phyloP scores from a whole-genome alignment of 2,888 invertebrate species.

The Amphipoea oculea region DNA sequence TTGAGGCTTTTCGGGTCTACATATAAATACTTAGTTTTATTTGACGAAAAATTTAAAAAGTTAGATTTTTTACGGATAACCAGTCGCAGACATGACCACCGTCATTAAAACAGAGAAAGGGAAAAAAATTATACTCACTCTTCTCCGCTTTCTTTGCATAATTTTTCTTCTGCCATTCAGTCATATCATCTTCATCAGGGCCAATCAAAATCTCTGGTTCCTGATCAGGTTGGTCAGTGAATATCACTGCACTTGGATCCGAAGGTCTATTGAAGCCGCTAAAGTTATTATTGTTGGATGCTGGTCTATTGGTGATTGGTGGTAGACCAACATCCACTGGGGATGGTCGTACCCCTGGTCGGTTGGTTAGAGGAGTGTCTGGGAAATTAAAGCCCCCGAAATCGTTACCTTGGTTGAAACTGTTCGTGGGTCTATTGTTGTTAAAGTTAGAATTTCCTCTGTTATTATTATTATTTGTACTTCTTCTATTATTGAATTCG shows the following conservation, averaged over 20 bases:
- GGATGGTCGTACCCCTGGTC: slow-evolving; percentile 80
- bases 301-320: slow-evolving; percentile 82
- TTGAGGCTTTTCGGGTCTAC: too few species aligned
- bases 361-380: slow-evolving; percentile 67
- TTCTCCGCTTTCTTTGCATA: slow-evolving; percentile 79
- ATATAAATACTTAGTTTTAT: too few species aligned
- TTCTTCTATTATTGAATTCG: slow-evolving; percentile 2
- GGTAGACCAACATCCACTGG: slow-evolving; percentile 74
- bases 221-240: slow-evolving; percentile 13
- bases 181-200: slow-evolving; percentile 82
- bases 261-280: slow-evolving; percentile 17
- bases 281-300: slow-evolving; percentile 57
- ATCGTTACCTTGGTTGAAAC: slow-evolving; percentile 48
- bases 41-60: too few species aligned
- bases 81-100: too few species aligned
- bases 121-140: slow-evolving; percentile 75
- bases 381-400: slow-evolving; percentile 19
- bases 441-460: background rate
- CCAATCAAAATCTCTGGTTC: slow-evolving; percentile 77
- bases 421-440: slow-evolving; percentile 9
- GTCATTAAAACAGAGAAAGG: too few species aligned
- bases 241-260: background rate
- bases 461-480: background rate
- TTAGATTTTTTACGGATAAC: too few species aligned
- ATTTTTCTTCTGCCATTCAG: slow-evolving; percentile 75